These are phyloP conservation scores for Eupleurogrammus muticus DNA, from an alignment of 2,797 vertebrate genomes.

Conservation along the genomic window DNA sequence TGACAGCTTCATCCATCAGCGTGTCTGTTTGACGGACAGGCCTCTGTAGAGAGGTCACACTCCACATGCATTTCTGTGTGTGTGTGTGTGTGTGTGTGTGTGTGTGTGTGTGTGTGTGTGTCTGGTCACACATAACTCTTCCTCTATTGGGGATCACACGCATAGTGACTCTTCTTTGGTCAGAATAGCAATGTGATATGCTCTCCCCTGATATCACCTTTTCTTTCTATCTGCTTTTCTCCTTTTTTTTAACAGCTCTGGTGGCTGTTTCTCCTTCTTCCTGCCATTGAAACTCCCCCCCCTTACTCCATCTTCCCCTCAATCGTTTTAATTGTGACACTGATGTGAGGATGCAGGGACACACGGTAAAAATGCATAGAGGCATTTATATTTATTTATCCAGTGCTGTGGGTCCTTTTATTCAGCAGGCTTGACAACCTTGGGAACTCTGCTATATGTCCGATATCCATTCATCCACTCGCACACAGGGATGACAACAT, in stretches of 20 bases:
- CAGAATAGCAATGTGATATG: slow-evolving; percentile 44
- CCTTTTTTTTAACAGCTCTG: no score
- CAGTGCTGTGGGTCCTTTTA: slow-evolving; percentile 12
- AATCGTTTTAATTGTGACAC: neutral
- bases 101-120: no score
- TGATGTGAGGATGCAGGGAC: slow-evolving; percentile 16
- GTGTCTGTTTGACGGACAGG: slow-evolving; percentile 70
- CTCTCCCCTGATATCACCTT: slow-evolving; percentile 15
- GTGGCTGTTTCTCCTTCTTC: neutral
- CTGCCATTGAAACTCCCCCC: neutral
- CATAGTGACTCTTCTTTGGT: slow-evolving; percentile 19
- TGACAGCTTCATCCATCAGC: slow-evolving; percentile 83
- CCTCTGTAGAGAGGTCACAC: slow-evolving; percentile 70
- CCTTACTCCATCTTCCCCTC: neutral
- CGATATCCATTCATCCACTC: slow-evolving; percentile 31
- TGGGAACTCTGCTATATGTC: slow-evolving; percentile 48
- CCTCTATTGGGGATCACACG: slow-evolving; percentile 30
- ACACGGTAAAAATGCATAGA: neutral
- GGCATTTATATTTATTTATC: slow-evolving; percentile 10
- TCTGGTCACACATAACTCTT: slow-evolving; percentile 58
- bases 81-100: slow-evolving; percentile 46
- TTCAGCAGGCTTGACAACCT: slow-evolving; percentile 41
- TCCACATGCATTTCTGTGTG: slow-evolving; percentile 12
- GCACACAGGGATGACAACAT: slow-evolving; percentile 41
- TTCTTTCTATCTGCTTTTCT: slow-evolving; percentile 4